Percentiles rank a stretch among this genome's conserved stretches.
Conservation (phyloP, 37 sponge, comb jelly and placozoan genomes). For the Trichoplax adhaerens region DNA sequence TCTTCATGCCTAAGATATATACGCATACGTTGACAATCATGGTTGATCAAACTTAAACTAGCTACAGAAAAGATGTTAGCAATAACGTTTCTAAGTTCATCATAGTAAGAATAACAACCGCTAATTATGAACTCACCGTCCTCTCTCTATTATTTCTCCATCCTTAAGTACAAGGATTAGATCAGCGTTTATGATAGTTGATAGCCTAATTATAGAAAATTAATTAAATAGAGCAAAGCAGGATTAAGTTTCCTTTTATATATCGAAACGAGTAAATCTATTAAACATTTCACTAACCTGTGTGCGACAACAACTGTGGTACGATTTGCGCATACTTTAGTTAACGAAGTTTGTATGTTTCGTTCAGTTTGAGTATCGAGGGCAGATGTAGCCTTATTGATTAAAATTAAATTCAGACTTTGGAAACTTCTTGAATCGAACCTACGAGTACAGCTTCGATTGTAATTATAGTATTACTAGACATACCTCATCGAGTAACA, state of each 20-base stretch:
- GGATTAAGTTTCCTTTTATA: too few relatives aligned
- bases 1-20: slow-evolving; percentile 49
- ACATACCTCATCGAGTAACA: slow-evolving; percentile 77
- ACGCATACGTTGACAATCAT: neutral
- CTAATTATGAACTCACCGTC: slow-evolving; percentile 3
- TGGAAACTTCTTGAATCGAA: neutral
- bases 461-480: neutral
- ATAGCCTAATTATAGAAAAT: slow-evolving; percentile 15
- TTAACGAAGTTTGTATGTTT: slow-evolving; percentile 75
- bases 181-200: slow-evolving; percentile 88
- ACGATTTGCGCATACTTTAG: slow-evolving; percentile 58
- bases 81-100: slow-evolving; percentile 14
- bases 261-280: too few relatives aligned
- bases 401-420: neutral
- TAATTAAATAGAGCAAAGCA: too few relatives aligned
- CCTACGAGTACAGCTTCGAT: neutral
- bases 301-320: slow-evolving; percentile 93
- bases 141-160: slow-evolving; percentile 16
- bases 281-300: slow-evolving; percentile 8
- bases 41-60: neutral
- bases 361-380: slow-evolving; percentile 92
- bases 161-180: slow-evolving; percentile 80
- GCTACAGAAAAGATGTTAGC: neutral
- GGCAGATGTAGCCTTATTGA: slow-evolving; percentile 74
- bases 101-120: slow-evolving; percentile 17